Conservation (phyloP, 2,797 vertebrate species). For the Lepilemur septentrionalis region DNA sequence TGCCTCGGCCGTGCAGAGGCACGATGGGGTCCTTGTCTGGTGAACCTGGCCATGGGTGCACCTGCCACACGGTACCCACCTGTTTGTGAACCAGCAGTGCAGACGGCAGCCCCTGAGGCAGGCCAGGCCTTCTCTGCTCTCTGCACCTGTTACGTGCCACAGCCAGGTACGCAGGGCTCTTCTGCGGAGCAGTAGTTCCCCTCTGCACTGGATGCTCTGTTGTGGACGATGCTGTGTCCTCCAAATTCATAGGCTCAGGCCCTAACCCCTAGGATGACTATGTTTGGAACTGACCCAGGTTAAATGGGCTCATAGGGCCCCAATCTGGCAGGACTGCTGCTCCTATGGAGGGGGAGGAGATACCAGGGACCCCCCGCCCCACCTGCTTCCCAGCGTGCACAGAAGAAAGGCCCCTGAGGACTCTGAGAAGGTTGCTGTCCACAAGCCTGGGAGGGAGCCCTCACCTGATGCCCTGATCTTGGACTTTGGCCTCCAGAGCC, state of each 20-base stretch:
- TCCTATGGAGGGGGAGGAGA: background rate
- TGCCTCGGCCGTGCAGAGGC: background rate
- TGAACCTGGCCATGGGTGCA: background rate
- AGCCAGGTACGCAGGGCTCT: fast-evolving
- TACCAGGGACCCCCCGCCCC: fast-evolving
- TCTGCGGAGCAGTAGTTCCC: background rate
- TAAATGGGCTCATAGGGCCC: background rate
- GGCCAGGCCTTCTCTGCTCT: background rate
- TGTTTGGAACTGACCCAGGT: background rate
- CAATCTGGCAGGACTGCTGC: fast-evolving
- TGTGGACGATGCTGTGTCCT: background rate
- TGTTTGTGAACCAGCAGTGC: background rate
- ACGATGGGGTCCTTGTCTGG: background rate
- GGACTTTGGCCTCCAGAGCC: background rate
- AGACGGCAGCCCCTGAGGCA: fast-evolving
- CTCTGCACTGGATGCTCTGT: background rate
- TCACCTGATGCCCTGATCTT: background rate
- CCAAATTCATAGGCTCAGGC: background rate
- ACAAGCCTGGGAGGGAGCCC: background rate
- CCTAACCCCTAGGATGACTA: background rate
- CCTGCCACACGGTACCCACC: fast-evolving
- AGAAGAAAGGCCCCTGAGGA: background rate
- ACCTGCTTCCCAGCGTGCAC: background rate
- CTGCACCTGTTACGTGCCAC: fast-evolving
- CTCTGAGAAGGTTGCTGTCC: fast-evolving